phyloP scores from a whole-genome alignment of 1,140 invertebrate species.

The Drosophila kanapiae region DNA sequence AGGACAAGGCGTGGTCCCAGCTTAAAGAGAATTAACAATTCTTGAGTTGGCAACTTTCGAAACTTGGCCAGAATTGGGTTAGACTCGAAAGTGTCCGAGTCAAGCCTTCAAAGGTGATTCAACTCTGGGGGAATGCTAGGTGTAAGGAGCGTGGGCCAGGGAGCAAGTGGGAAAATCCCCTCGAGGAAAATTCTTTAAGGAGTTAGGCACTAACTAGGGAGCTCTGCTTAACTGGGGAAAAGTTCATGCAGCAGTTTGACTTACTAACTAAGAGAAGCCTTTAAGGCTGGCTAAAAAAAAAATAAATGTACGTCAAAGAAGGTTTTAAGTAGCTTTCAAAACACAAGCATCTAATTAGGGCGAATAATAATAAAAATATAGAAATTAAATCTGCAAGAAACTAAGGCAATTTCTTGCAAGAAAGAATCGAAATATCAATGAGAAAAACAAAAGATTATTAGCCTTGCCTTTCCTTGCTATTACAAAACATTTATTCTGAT shows the following conservation, averaged over 20 bases:
- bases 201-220: constrained; percentile 39
- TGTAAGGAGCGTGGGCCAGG: neutral
- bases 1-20: constrained; percentile 19
- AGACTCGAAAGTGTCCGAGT: constrained; percentile 45
- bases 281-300: constrained; percentile 6
- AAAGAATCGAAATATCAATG: neutral
- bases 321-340: neutral
- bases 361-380: neutral
- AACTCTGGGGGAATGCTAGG: constrained; percentile 12
- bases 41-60: constrained; percentile 50
- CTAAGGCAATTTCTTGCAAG: neutral
- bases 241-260: constrained; percentile 17
- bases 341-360: neutral
- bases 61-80: constrained; percentile 52
- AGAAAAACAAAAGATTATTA: neutral
- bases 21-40: constrained; percentile 57
- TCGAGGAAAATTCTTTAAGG: constrained; percentile 26
- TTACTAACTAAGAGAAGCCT: constrained; percentile 24
- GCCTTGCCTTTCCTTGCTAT: too few relatives aligned
- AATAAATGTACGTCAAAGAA: too few relatives aligned
- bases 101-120: constrained; percentile 48
- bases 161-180: constrained; percentile 7
- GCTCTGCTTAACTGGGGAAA: constrained; percentile 23
- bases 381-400: neutral
- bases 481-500: too few relatives aligned